These are phyloP conservation scores for Melieria crassipennis DNA, from an alignment of 2,888 invertebrate genomes.

Conservation along the genomic window DNA sequence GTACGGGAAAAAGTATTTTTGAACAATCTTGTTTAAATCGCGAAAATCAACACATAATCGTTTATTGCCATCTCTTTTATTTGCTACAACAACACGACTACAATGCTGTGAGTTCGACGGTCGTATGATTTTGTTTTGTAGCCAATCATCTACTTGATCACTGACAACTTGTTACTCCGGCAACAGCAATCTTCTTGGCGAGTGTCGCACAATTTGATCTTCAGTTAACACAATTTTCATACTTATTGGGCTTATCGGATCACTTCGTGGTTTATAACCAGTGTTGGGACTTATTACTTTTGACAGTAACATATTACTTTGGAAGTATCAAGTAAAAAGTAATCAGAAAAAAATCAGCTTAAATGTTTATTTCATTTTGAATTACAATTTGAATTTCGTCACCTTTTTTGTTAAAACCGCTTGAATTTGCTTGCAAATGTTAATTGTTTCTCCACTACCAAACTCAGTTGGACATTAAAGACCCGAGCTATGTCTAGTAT, in stretches of 20 bases:
- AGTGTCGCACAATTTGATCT: conserved; percentile 27
- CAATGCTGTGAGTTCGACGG: conserved; percentile 29
- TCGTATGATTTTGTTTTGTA: conserved; percentile 25
- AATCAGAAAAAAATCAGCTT: too few species aligned
- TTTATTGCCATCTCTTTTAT: conserved; percentile 32
- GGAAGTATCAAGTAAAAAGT: too few species aligned
- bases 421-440: too few species aligned
- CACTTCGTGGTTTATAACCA: conserved; percentile 22
- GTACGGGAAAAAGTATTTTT: conserved; percentile 30
- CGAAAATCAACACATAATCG: conserved; percentile 36
- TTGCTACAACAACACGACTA: conserved; percentile 33
- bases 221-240: conserved; percentile 39
- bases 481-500: too few species aligned
- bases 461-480: too few species aligned
- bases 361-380: too few species aligned
- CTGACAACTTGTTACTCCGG: conserved; percentile 33
- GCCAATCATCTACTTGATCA: conserved; percentile 34
- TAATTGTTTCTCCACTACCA: too few species aligned
- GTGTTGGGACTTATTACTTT: too few species aligned
- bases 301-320: too few species aligned
- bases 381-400: too few species aligned
- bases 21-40: conserved; percentile 25
- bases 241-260: conserved; percentile 20
- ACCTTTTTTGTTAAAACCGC: too few species aligned
- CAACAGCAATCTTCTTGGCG: conserved; percentile 33